phyloP scores from a whole-genome alignment of 92 coral and sea anemone genomes.

The Epizoanthus illoricatus region DNA sequence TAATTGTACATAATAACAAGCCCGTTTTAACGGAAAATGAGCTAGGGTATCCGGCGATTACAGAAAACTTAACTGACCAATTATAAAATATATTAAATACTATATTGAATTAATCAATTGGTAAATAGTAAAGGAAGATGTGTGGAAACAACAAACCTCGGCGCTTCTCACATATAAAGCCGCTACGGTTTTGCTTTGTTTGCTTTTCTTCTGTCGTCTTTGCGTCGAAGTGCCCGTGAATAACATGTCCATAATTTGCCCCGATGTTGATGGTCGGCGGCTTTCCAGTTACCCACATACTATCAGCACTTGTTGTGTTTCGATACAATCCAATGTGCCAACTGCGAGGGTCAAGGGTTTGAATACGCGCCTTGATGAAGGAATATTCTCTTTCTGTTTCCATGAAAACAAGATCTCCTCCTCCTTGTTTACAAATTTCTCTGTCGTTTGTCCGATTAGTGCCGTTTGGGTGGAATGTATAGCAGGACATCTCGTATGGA shows the following conservation, averaged over 20 bases:
- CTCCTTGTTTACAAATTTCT: neutral
- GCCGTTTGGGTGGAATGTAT: slow-evolving; percentile 5
- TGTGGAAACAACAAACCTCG: neutral
- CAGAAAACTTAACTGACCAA: no score
- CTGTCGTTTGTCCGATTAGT: neutral
- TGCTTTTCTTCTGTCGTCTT: no score
- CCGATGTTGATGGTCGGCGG: neutral
- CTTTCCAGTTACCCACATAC: neutral
- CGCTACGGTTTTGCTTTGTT: neutral
- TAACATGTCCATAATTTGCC: neutral
- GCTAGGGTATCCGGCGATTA: no score
- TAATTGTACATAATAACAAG: no score
- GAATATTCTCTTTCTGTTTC: slow-evolving; percentile 15
- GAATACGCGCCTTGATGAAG: slow-evolving; percentile 9
- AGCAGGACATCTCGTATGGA: neutral
- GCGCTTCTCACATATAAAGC: slow-evolving; percentile 1
- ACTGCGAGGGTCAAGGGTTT: neutral
- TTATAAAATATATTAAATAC: no score
- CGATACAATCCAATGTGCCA: slow-evolving; percentile 12
- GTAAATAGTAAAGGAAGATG: neutral
- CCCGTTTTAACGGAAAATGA: no score
- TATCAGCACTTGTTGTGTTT: neutral
- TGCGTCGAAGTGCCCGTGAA: no score
- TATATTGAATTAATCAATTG: neutral
- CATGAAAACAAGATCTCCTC: slow-evolving; percentile 15